Conservation (phyloP, 2,888 invertebrate genomes). For the Nipponacmea schrenckii region DNA sequence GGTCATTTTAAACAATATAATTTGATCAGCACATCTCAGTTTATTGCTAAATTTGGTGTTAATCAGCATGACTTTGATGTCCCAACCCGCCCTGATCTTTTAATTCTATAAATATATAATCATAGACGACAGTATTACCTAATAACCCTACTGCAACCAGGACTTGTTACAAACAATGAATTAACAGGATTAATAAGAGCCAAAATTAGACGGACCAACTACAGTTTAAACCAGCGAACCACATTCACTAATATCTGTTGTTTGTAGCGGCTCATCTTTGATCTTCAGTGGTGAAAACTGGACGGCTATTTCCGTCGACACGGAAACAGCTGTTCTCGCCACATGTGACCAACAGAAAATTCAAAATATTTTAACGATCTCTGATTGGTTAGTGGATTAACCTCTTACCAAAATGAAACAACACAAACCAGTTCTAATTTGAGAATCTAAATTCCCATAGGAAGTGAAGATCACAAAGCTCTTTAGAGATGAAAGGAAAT, state of each 20-base stretch:
- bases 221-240: not conserved
- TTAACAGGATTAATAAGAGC: not conserved
- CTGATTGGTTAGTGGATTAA: too few relatives aligned
- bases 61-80: not conserved
- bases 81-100: not conserved
- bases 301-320: not conserved
- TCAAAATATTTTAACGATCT: too few relatives aligned
- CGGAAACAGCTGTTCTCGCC: not conserved
- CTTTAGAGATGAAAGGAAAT: too few relatives aligned
- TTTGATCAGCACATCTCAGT: not conserved
- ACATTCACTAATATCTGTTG: not conserved
- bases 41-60: conserved; percentile 1
- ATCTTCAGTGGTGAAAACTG: not conserved
- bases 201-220: not conserved
- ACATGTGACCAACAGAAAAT: not conserved
- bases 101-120: not conserved
- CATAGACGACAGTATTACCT: not conserved
- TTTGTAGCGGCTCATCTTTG: not conserved
- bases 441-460: too few relatives aligned
- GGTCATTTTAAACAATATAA: not conserved
- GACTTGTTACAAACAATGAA: not conserved
- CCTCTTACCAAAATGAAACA: too few relatives aligned
- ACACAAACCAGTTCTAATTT: too few relatives aligned
- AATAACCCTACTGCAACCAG: not conserved
- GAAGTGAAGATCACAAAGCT: too few relatives aligned